Percentiles rank a stretch among this genome's conserved stretches.
Evolutionary conservation across 2,113 vertebrate genomes (phyloP).

Genomic region (Proterorhinus semilunaris): DNA sequence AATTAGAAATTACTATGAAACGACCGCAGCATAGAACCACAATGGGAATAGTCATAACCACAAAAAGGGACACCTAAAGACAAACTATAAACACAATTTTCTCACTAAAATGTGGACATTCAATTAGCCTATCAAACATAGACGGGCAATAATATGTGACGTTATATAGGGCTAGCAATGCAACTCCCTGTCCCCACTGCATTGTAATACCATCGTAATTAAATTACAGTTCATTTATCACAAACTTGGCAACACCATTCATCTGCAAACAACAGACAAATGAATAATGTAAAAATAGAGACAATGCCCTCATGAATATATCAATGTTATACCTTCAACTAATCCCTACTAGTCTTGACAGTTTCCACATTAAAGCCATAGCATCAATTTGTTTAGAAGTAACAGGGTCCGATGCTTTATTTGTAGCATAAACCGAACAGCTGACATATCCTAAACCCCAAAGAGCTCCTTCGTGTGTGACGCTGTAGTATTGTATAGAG

Average conservation of each 20-base stretch:
- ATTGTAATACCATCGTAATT: background rate
- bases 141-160: background rate
- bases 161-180: background rate
- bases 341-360: conserved; percentile 35
- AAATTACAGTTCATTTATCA: background rate
- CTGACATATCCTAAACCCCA: background rate
- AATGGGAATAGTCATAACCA: too few relatives aligned
- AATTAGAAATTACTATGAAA: too few relatives aligned
- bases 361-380: conserved; percentile 21
- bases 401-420: background rate
- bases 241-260: background rate
- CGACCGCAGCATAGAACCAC: too few relatives aligned
- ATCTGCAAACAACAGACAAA: background rate
- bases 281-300: background rate
- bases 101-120: too few relatives aligned
- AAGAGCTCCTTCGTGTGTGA: background rate
- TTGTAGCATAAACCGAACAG: background rate
- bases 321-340: conserved; percentile 11
- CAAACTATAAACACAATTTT: too few relatives aligned
- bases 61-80: too few relatives aligned
- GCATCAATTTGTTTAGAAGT: background rate
- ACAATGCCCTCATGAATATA: background rate
- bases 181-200: background rate
- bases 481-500: conserved; percentile 4
- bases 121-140: too few relatives aligned